Conservation (phyloP, 2,888 invertebrate species). For the Amaurobius ferox region DNA sequence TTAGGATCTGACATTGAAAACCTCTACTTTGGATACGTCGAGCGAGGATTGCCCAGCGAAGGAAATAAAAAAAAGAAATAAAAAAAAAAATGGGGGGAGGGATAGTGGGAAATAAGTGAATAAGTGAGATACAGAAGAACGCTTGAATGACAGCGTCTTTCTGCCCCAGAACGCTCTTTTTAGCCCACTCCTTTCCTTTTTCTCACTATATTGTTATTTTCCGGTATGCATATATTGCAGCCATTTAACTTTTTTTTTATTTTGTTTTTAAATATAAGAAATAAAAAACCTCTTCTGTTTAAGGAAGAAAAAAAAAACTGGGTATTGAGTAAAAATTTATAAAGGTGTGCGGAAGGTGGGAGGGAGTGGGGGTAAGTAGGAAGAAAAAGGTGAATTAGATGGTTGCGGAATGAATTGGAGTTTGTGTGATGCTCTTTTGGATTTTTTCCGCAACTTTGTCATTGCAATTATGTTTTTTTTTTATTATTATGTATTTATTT, state of each 20-base stretch:
- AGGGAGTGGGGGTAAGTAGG: neutral
- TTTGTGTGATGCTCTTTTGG: neutral
- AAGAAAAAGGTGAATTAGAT: neutral
- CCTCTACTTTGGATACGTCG: conserved; percentile 60
- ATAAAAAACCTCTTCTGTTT: neutral
- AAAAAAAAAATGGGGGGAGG: neutral
- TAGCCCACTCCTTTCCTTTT: conserved; percentile 6
- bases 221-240: neutral
- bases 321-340: conserved; percentile 2
- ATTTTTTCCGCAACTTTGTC: conserved; percentile 19
- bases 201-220: conserved; percentile 14
- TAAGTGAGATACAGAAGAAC: conserved; percentile 8
- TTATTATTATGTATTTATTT: too few relatives aligned
- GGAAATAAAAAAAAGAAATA: conserved; percentile 4
- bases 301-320: neutral
- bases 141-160: conserved; percentile 48
- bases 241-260: neutral
- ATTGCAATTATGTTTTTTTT: conserved; percentile 24
- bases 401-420: too few relatives aligned
- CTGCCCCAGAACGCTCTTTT: conserved; percentile 21
- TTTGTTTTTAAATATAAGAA: neutral
- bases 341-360: neutral
- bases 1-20: conserved; percentile 63
- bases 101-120: conserved; percentile 24
- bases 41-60: conserved; percentile 9